Conservation (phyloP, 1,140 invertebrate species). For the Brachionus paranguensis region DNA sequence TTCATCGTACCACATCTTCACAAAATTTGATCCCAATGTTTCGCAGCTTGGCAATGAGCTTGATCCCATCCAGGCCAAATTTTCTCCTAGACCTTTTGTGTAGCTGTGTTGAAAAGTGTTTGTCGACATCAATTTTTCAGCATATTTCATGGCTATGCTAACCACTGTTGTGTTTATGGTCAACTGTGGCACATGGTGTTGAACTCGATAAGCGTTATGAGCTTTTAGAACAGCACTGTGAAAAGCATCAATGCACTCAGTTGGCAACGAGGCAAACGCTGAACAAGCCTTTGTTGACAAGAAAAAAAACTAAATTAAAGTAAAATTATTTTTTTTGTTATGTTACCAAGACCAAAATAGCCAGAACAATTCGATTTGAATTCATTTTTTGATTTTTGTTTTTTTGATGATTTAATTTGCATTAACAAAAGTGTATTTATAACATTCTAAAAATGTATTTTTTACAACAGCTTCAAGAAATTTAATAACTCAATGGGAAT, state of each 20-base stretch:
- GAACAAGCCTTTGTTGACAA: background rate
- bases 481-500: too few species aligned
- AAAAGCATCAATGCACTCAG: background rate
- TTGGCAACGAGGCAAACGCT: background rate
- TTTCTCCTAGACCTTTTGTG: background rate
- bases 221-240: slow-evolving; percentile 51
- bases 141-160: slow-evolving; percentile 70
- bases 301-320: background rate
- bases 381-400: background rate
- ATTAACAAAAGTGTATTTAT: too few species aligned
- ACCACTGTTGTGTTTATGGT: slow-evolving; percentile 64
- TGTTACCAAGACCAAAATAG: background rate
- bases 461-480: too few species aligned
- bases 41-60: background rate
- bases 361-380: background rate
- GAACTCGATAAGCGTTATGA: slow-evolving; percentile 70
- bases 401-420: background rate
- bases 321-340: background rate
- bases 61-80: background rate
- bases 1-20: background rate
- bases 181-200: slow-evolving; percentile 66
- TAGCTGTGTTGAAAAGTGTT: slow-evolving; percentile 68
- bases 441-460: too few species aligned
- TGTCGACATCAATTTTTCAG: slow-evolving; percentile 64
- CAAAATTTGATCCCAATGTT: background rate